These are phyloP conservation scores for Cherax destructor DNA, from an alignment of 1,140 invertebrate genomes.

Conservation along the genomic window DNA sequence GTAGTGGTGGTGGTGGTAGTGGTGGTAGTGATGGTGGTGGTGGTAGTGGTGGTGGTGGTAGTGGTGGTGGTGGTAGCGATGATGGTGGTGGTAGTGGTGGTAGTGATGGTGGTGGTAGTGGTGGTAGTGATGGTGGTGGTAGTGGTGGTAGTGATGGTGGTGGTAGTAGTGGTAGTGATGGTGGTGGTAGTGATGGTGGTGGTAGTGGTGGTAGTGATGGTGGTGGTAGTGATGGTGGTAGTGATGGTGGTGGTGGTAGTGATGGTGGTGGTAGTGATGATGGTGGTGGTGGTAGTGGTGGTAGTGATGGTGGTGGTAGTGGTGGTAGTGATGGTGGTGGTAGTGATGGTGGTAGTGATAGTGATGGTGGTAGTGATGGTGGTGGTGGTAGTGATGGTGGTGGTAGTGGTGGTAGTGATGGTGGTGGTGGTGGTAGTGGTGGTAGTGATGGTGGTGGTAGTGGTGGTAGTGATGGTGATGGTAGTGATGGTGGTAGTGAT, in stretches of 20 bases:
- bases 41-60: too few relatives aligned
- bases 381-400: neutral
- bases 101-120: too few relatives aligned
- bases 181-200: neutral
- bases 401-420: too few relatives aligned
- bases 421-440: too few relatives aligned
- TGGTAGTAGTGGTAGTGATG: too few relatives aligned
- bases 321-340: neutral
- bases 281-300: neutral
- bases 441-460: neutral
- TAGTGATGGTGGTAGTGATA: neutral
- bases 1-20: neutral
- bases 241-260: too few relatives aligned
- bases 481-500: neutral
- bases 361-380: neutral
- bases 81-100: too few relatives aligned
- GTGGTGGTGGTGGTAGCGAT: too few relatives aligned
- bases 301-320: neutral
- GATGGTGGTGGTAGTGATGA: too few relatives aligned
- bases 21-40: neutral
- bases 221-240: too few relatives aligned
- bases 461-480: neutral
- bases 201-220: neutral
- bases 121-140: too few relatives aligned
- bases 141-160: too few relatives aligned